Base-by-base conservation (phyloP, 1,140 invertebrate species). In the Pachypeltis micranthus region DNA sequence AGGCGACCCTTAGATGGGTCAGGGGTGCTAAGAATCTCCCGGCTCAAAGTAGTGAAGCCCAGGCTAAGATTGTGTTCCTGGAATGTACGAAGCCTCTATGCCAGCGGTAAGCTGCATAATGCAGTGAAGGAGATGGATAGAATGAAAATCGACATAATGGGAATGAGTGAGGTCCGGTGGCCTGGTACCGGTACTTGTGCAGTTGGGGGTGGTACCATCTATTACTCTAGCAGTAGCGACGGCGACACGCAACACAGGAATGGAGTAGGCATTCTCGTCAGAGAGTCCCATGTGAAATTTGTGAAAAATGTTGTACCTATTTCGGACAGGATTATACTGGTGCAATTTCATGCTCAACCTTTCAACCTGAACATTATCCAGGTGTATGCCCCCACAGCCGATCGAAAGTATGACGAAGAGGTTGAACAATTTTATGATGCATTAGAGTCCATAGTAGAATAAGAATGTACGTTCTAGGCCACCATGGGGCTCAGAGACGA, bases 151-250 rank as follows among this genome's bases (percentile, higher is more conserved):
- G 57, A 67, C 27, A 62, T 67, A 12, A 21, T 69, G 21, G 66
- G 63, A 2, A 44, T 67, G 16, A 64, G 66, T 61, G 66, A 67
- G 62, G 59, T 60, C 1, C 10, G 61, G 29, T 67, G 63, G 67
- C 47, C 21, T 12, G 59, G 28, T 44, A 31, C 27, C 39, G 63
- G 61, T 23, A 24, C 62, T 29, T 21, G 7, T 39, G 62, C n/a
- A 29, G 39, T 2, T 1, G 59, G 51, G 25, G 4, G 25, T 1
- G 62, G 23, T 58, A 68, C 23, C 34, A 39, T 39, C 7, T 39
- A 39, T 39, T 39, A 10, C 16, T 39, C 31, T 39, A n/a, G n/a
- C n/a, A n/a, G n/a, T n/a, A 16, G 31, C 16, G 31, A 39, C 31
- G 16, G 16, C 16, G 31, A 39, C 31, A 7, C 7, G 7, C 7